Evolutionary conservation across 2,888 invertebrate species (phyloP).

Genomic region (Amblyjoppa proteus): DNA sequence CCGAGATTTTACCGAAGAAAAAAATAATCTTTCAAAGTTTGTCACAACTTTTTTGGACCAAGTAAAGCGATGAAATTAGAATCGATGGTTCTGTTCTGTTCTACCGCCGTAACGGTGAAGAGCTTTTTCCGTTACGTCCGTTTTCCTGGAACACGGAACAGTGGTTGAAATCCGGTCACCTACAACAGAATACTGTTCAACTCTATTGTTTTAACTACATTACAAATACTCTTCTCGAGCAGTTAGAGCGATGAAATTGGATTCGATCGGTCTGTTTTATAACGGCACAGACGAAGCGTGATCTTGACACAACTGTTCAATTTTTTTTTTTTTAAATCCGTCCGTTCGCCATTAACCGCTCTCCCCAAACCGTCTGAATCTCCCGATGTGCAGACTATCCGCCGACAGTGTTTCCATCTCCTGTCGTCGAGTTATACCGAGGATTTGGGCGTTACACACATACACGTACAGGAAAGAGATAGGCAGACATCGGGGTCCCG

Average conservation of each 20-base stretch:
- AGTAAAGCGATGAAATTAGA: neutral
- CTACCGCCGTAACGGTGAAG: neutral
- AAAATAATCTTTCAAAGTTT: neutral
- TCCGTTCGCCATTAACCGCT: neutral
- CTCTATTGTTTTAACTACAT: no score
- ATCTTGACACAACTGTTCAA: neutral
- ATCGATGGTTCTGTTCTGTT: neutral
- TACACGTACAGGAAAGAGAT: neutral
- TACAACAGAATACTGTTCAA: no score
- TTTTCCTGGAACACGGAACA: no score
- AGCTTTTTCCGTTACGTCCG: neutral
- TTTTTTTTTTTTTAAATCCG: neutral
- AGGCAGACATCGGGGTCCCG: conserved; percentile 21
- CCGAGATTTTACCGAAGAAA: neutral
- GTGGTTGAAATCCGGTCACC: no score
- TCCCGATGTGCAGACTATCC: neutral
- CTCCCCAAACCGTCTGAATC: neutral
- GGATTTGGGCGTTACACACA: neutral
- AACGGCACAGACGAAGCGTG: neutral
- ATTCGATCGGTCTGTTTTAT: neutral
- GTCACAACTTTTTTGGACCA: neutral
- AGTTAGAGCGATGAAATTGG: neutral
- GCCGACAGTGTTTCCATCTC: neutral
- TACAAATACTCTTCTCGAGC: neutral
- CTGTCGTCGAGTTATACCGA: conserved; percentile 8